Evolutionary conservation across 2,888 invertebrate genomes (phyloP).

Genomic region (Ceriagrion tenellum): DNA sequence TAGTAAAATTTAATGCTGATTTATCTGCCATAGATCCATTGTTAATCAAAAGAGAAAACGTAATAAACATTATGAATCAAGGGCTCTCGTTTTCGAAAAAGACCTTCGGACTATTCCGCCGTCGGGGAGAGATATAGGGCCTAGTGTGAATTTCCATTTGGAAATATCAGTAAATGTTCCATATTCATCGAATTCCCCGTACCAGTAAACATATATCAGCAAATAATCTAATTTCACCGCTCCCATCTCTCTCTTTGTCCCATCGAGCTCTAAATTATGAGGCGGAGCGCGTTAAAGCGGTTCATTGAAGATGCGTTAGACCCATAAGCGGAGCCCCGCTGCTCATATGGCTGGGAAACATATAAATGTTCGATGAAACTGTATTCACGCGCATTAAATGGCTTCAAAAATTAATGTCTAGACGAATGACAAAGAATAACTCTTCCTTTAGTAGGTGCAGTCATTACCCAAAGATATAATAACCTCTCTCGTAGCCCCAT

Average conservation of each 20-base stretch:
- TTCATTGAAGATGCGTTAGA: background rate
- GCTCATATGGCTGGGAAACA: background rate
- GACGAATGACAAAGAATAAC: background rate
- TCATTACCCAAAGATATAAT: background rate
- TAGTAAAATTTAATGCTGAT: no score
- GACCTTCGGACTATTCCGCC: background rate
- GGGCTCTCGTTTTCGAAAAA: background rate
- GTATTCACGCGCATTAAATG: background rate
- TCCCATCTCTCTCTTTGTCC: background rate
- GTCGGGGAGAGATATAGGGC: background rate
- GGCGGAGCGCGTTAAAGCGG: background rate
- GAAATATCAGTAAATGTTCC: background rate
- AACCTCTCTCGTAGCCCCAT: background rate
- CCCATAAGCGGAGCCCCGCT: background rate
- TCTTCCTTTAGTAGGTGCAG: background rate
- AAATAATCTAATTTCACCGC: background rate
- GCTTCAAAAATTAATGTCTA: background rate
- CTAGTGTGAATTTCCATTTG: background rate
- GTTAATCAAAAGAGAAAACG: no score
- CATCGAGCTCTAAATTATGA: background rate
- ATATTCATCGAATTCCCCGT: background rate
- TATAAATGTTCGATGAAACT: background rate
- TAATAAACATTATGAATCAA: background rate
- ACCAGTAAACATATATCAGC: background rate
- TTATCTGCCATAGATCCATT: no score